phyloP scores from a whole-genome alignment of 2,113 vertebrate genomes.

The human region GRCh38 chr12:117642001-117642500 shows the following conservation, averaged over 20 bases:
- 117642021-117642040: not conserved
- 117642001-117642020: not conserved
- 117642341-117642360: not conserved
- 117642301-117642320: not conserved
- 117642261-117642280: not conserved
- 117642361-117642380: not conserved
- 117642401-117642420: not conserved
- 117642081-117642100: not conserved
- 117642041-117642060: not conserved
- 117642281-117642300: not conserved
- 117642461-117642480: not conserved
- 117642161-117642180: not conserved
- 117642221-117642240: not conserved
- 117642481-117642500: not conserved
- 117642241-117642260: accelerated
- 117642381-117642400: not conserved
- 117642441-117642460: not conserved
- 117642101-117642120: not conserved
- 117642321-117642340: not conserved
- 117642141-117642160: not conserved
- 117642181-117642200: not conserved
- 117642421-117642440: not conserved
- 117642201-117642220: not conserved
- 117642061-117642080: not conserved
- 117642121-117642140: no score